A percentile compares a stretch with the other conserved stretches of the same genome.
Conservation (phyloP, 2,113 vertebrate genomes). For the Mormyrus lacerda region DNA sequence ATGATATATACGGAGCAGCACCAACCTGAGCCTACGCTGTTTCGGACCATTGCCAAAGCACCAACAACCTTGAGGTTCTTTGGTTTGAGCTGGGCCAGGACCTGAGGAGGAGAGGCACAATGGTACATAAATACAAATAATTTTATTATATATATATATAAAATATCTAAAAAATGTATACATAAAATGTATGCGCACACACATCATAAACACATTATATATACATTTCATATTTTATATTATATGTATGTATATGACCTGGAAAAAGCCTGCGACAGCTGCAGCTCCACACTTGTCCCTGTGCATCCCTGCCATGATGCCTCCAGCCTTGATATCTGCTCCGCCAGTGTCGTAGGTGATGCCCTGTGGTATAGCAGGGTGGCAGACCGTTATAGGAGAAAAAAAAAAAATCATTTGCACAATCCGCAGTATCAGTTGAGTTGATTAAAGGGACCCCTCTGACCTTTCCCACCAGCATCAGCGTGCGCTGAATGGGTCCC, state of each 20-base stretch:
- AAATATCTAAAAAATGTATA: no score
- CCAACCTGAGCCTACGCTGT: slow-evolving; percentile 70
- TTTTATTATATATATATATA: no score
- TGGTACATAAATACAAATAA: neutral
- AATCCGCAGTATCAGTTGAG: neutral
- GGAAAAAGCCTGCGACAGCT: slow-evolving; percentile 68
- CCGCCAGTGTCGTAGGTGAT: slow-evolving; percentile 73
- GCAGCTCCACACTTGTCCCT: slow-evolving; percentile 74
- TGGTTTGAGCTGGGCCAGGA: slow-evolving; percentile 61
- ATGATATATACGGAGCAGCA: neutral
- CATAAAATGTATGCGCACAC: no score
- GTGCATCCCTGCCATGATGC: slow-evolving; percentile 72
- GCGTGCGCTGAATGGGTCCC: slow-evolving; percentile 53
- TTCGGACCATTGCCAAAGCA: slow-evolving; percentile 69
- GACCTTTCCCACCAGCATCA: slow-evolving; percentile 72
- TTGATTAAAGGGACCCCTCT: neutral
- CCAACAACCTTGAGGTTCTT: slow-evolving; percentile 63
- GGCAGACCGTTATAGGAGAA: neutral
- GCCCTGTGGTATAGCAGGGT: slow-evolving; percentile 43
- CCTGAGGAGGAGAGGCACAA: slow-evolving; percentile 34
- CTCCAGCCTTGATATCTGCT: slow-evolving; percentile 72
- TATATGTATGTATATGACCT: slow-evolving; percentile 43
- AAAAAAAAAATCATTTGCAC: neutral
- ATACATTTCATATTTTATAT: no score
- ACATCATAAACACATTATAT: neutral